Percentiles rank a stretch among this genome's conserved stretches.
These are phyloP conservation scores for Oncorhynchus masou DNA, from an alignment of 2,113 vertebrate species.

Conservation along the genomic window DNA sequence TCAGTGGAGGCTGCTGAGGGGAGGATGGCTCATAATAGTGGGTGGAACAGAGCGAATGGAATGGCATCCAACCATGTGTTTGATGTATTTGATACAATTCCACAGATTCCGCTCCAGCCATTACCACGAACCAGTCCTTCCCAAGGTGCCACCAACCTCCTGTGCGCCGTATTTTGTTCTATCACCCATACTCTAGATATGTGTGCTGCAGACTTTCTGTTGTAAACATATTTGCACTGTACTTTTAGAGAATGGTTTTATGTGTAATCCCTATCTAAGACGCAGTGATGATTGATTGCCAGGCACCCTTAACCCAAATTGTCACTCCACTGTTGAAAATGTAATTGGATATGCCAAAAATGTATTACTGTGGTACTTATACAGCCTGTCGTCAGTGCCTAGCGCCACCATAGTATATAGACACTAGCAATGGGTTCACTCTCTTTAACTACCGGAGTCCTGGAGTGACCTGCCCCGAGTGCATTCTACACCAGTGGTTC, in stretches of 20 bases:
- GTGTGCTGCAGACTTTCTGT: not conserved
- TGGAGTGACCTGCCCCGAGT: too few relatives aligned
- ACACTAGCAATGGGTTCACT: not conserved
- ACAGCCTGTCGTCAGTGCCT: not conserved
- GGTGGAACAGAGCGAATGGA: too few relatives aligned
- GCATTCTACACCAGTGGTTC: too few relatives aligned
- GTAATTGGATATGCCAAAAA: slow-evolving; percentile 11
- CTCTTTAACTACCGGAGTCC: not conserved
- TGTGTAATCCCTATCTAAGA: slow-evolving; percentile 15
- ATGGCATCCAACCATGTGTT: too few relatives aligned
- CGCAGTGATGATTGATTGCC: not conserved
- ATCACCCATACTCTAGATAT: not conserved
- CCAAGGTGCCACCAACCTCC: too few relatives aligned
- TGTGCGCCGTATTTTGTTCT: not conserved
- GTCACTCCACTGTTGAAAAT: slow-evolving; percentile 17
- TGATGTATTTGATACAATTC: too few relatives aligned
- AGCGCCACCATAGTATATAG: not conserved
- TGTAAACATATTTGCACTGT: not conserved
- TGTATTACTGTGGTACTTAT: slow-evolving; percentile 1
- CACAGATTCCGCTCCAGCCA: too few relatives aligned
- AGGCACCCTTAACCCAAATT: slow-evolving; percentile 8
- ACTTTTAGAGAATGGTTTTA: slow-evolving; percentile 4
- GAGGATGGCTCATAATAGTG: too few relatives aligned
- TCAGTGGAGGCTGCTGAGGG: not conserved
- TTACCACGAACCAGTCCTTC: too few relatives aligned